Evolutionary conservation across 2,888 invertebrate species (phyloP).

Genomic region (Amphipoea oculea): DNA sequence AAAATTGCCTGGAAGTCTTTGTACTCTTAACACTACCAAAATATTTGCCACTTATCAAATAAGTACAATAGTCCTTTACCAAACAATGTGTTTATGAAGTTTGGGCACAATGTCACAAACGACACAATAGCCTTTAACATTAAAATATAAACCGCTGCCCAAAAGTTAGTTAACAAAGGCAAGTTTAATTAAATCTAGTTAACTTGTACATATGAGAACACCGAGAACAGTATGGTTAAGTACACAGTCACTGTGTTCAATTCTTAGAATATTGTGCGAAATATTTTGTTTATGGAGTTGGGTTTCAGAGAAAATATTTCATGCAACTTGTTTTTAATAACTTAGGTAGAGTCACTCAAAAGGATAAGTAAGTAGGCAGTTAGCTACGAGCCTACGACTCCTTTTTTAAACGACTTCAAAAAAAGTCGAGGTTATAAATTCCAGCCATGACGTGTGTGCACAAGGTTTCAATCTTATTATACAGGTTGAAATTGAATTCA

Average conservation of each 20-base stretch:
- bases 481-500: no score
- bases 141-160: constrained; percentile 61
- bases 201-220: constrained; percentile 34
- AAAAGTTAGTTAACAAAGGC: constrained; percentile 58
- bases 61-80: constrained; percentile 23
- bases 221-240: constrained; percentile 26
- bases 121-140: constrained; percentile 62
- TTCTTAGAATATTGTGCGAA: constrained; percentile 19
- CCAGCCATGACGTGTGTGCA: no score
- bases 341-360: not conserved
- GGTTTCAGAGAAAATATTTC: not conserved
- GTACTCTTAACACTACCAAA: not conserved
- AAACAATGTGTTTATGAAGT: constrained; percentile 51
- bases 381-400: not conserved
- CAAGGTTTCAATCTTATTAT: no score
- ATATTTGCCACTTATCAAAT: constrained; percentile 43
- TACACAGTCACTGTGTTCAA: constrained; percentile 13
- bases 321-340: not conserved
- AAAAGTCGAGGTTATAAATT: no score
- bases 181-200: constrained; percentile 65
- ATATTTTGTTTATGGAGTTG: constrained; percentile 4
- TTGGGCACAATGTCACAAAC: constrained; percentile 47
- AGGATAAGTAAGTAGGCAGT: not conserved
- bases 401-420: no score
- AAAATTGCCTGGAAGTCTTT: not conserved